phyloP scores from a whole-genome alignment of 2,113 vertebrate genomes.

The Otis tarda region DNA sequence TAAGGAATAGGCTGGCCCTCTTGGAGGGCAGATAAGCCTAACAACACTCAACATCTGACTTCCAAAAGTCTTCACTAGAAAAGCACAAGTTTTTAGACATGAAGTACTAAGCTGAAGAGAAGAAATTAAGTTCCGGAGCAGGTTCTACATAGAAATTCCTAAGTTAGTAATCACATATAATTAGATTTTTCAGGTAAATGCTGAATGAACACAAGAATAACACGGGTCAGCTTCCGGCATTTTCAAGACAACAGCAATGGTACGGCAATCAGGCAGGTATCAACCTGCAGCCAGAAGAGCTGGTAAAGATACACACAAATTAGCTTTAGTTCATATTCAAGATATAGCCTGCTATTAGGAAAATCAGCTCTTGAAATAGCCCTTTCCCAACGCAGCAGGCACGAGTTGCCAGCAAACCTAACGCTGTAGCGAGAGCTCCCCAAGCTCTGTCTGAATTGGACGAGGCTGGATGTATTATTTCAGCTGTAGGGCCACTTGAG shows the following conservation, averaged over 20 bases:
- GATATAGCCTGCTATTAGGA: background rate
- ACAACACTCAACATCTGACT: background rate
- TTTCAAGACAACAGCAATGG: background rate
- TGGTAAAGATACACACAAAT: background rate
- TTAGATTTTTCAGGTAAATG: background rate
- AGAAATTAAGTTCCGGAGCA: background rate
- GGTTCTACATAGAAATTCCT: background rate
- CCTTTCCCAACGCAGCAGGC: background rate
- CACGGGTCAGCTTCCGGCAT: background rate
- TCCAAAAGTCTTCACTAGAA: background rate
- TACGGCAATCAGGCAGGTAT: background rate
- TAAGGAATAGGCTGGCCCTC: background rate
- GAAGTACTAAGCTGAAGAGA: background rate
- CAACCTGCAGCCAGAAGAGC: background rate
- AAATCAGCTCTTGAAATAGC: background rate
- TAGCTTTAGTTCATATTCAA: background rate
- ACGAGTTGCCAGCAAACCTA: background rate
- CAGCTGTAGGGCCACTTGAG: background rate
- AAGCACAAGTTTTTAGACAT: background rate
- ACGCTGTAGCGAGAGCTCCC: background rate
- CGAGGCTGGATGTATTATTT: fast-evolving
- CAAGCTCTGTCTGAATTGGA: background rate
- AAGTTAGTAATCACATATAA: background rate
- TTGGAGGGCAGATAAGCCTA: background rate
- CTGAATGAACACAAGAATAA: background rate